A percentile compares a stretch with the other conserved stretches of the same genome.
Evolutionary conservation across 1,140 invertebrate genomes (phyloP).

Genomic region (Anastrepha ludens): DNA sequence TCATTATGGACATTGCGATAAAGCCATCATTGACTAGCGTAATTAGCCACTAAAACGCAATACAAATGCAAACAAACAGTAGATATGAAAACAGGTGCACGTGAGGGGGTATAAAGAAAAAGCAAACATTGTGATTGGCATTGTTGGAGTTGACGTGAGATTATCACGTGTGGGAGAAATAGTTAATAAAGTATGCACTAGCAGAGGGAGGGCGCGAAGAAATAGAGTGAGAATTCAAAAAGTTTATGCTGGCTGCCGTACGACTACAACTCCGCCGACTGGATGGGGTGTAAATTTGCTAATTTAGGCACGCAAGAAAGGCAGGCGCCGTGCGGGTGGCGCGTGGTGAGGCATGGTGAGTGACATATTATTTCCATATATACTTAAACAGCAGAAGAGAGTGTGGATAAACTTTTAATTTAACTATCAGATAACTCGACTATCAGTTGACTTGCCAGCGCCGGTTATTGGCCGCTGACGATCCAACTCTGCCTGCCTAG

Average conservation of each 20-base stretch:
- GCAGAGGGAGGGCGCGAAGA: not conserved
- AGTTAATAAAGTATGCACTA: not conserved
- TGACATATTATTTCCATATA: not conserved
- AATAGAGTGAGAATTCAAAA: not conserved
- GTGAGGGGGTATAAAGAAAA: not conserved
- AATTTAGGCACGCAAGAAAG: not conserved
- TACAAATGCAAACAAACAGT: not conserved
- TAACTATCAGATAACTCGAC: not conserved
- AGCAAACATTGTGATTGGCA: slow-evolving; percentile 25
- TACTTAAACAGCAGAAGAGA: not conserved
- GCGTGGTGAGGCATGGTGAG: not conserved
- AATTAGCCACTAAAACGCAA: not conserved
- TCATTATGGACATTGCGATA: not conserved
- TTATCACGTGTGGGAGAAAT: not conserved
- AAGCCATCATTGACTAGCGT: slow-evolving; percentile 1
- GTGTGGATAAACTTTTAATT: not conserved
- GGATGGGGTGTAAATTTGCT: slow-evolving; percentile 13
- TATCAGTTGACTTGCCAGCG: not conserved
- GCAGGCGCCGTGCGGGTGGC: not conserved
- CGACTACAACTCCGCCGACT: not conserved
- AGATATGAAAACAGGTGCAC: not conserved
- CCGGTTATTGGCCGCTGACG: not conserved
- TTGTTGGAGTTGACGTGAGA: slow-evolving; percentile 12
- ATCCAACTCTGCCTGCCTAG: not conserved
- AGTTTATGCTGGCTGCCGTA: not conserved